phyloP scores from a whole-genome alignment of 35 echinoderm and acorn worm species.

The Apostichopus californicus region DNA sequence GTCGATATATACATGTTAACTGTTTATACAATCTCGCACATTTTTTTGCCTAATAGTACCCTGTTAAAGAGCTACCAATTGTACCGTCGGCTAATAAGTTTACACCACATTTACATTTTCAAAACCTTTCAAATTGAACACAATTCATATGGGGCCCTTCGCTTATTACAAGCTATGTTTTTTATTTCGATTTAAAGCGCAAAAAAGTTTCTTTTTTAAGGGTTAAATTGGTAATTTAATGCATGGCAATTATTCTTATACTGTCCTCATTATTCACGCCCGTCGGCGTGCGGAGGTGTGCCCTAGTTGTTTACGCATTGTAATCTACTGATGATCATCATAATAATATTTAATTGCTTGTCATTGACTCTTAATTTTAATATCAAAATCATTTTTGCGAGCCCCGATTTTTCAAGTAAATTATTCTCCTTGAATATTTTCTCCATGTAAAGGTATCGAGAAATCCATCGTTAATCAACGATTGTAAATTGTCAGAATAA shows the following conservation, averaged over 20 bases:
- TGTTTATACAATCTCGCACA: no score
- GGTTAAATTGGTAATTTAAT: constrained; percentile 7
- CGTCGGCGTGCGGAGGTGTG: neutral
- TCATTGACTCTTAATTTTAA: constrained; percentile 16
- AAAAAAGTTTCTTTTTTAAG: neutral
- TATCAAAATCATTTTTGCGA: constrained; percentile 22
- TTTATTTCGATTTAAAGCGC: neutral
- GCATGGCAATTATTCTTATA: constrained; percentile 3
- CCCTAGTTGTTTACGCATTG: constrained; percentile 2
- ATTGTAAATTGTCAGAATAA: neutral
- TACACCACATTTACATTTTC: neutral
- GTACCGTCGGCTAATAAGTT: no score
- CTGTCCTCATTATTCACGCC: constrained; percentile 6
- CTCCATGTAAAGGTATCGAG: constrained; percentile 3
- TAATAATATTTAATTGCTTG: constrained; percentile 12
- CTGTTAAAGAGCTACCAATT: no score
- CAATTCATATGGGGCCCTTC: neutral
- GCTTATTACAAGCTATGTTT: neutral
- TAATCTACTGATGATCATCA: neutral
- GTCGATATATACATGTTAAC: no score
- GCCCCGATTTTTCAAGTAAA: constrained; percentile 37
- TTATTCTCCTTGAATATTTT: constrained; percentile 1
- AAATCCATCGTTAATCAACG: neutral
- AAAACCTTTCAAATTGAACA: neutral
- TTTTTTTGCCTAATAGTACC: no score